Percentiles rank a stretch among this genome's conserved stretches.
phyloP scores from a whole-genome alignment of 2,797 vertebrate genomes.

The Anableps anableps region DNA sequence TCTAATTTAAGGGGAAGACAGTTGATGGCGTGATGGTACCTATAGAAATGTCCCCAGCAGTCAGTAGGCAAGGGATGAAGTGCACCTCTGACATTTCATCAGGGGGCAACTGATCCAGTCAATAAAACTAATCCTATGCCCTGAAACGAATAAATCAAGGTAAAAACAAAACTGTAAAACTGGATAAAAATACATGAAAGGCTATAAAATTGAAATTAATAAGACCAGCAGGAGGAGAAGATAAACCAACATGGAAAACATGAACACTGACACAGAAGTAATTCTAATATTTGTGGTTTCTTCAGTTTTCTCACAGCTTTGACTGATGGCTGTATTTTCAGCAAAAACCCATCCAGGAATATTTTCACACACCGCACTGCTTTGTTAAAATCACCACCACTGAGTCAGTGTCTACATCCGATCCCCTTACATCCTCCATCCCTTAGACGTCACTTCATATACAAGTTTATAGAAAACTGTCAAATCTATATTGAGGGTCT shows the following conservation, averaged over 20 bases:
- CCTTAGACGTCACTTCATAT: neutral
- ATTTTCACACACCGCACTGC: neutral
- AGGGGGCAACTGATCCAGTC: neutral
- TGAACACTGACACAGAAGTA: neutral
- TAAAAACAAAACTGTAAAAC: neutral
- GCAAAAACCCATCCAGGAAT: neutral
- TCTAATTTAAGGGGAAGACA: neutral
- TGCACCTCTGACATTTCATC: neutral
- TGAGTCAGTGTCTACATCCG: neutral
- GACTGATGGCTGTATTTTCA: neutral
- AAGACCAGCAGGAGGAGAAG: neutral
- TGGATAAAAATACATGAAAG: neutral
- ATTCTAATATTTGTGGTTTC: neutral
- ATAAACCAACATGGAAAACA: neutral
- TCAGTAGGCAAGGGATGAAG: neutral
- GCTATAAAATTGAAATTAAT: neutral
- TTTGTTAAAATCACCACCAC: slow-evolving; percentile 1
- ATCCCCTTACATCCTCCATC: too few species aligned
- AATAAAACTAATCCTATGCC: neutral
- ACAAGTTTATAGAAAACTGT: neutral
- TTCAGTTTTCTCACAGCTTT: neutral
- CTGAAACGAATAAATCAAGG: neutral
- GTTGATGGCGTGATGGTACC: neutral
- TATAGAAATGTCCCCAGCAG: neutral
- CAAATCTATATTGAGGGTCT: neutral